A percentile compares a stretch with the other conserved stretches of the same genome.
Evolutionary conservation across 2,797 vertebrate genomes (phyloP).

Genomic region (Gymnothorax reevesii): DNA sequence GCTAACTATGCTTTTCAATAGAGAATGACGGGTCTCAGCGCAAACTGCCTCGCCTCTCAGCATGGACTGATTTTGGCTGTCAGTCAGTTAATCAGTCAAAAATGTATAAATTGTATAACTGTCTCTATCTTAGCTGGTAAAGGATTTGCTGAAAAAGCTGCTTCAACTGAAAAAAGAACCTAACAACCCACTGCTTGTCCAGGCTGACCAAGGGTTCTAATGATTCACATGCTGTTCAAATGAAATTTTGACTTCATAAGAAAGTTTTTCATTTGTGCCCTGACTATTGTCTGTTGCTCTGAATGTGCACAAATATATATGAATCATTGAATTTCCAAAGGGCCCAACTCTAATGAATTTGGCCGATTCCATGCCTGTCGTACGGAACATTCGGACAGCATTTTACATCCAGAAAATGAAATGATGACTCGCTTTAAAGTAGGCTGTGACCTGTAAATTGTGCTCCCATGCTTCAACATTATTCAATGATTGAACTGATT

Average conservation of each 20-base stretch:
- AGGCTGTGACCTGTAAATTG: no score
- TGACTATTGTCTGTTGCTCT: no score
- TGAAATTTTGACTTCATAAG: neutral
- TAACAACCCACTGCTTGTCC: neutral
- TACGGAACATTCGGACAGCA: no score
- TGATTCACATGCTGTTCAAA: slow-evolving; percentile 5
- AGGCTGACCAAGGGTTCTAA: neutral
- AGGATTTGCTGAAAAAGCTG: neutral
- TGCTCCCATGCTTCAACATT: no score
- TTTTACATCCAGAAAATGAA: no score
- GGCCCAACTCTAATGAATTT: no score
- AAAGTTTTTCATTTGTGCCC: neutral
- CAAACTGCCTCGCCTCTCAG: neutral
- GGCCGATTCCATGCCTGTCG: no score
- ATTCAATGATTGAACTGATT: no score
- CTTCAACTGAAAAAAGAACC: neutral
- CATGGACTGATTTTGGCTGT: neutral
- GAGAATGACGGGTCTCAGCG: neutral
- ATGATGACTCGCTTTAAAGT: no score
- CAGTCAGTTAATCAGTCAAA: neutral
- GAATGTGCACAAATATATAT: no score
- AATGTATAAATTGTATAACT: neutral
- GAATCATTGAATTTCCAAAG: no score
- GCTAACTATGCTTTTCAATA: neutral
- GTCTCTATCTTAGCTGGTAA: neutral